phyloP scores from a whole-genome alignment of 2,113 vertebrate genomes.

The Cheirogaleus medius region DNA sequence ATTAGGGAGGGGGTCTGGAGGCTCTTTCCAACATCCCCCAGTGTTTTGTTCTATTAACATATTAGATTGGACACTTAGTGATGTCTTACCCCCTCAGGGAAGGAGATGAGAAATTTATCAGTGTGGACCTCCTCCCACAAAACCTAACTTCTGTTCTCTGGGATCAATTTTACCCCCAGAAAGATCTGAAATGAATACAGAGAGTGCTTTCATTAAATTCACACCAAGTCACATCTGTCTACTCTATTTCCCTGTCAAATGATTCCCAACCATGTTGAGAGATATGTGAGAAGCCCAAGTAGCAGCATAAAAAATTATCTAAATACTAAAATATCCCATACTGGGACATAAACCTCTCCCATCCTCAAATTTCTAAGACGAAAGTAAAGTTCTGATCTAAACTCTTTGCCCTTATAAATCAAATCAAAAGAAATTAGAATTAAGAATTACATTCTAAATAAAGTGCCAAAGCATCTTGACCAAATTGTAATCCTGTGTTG shows the following conservation, averaged over 20 bases:
- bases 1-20: background rate
- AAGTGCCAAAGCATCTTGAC: background rate
- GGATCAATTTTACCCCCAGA: background rate
- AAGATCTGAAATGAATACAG: background rate
- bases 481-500: background rate
- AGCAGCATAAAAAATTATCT: background rate
- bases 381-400: background rate
- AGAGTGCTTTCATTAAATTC: background rate
- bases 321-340: background rate
- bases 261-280: background rate
- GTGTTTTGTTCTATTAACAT: background rate
- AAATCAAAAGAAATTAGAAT: slow-evolving; percentile 8
- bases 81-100: background rate
- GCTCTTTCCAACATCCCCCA: background rate
- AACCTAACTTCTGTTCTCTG: background rate
- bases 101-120: background rate
- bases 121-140: background rate
- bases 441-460: slow-evolving; percentile 15
- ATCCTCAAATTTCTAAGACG: background rate
- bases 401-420: background rate
- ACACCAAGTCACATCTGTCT: background rate
- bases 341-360: background rate
- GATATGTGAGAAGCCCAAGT: background rate
- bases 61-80: background rate
- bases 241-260: background rate